Percentiles rank a stretch among this genome's conserved stretches.
These are phyloP conservation scores for Lampropteryx suffumata DNA, from an alignment of 2,888 invertebrate species.

Conservation along the genomic window DNA sequence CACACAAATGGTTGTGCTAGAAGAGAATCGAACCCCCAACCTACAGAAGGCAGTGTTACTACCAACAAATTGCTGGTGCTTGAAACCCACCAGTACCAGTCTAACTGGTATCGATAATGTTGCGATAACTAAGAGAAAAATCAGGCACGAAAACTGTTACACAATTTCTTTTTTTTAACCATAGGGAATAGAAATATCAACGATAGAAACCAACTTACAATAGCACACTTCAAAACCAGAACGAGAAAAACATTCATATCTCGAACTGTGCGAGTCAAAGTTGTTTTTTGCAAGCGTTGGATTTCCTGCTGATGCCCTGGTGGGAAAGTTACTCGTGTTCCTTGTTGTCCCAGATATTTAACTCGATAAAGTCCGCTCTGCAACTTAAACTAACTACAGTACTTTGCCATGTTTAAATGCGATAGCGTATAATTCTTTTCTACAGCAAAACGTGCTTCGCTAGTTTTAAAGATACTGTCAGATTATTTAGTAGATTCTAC, in stretches of 20 bases:
- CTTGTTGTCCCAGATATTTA: slow-evolving; percentile 37
- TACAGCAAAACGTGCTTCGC: background rate
- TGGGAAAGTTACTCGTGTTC: slow-evolving; percentile 28
- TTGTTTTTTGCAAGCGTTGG: slow-evolving; percentile 33
- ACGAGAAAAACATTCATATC: slow-evolving; percentile 34
- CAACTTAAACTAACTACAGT: slow-evolving; percentile 32
- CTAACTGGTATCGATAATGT: too few relatives aligned
- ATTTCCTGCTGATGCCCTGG: slow-evolving; percentile 31
- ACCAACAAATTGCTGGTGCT: too few relatives aligned
- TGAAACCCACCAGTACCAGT: too few relatives aligned
- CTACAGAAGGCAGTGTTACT: too few relatives aligned
- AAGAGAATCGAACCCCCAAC: too few relatives aligned
- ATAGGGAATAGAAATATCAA: too few relatives aligned
- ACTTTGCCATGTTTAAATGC: slow-evolving; percentile 21
- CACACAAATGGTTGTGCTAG: too few relatives aligned
- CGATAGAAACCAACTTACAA: slow-evolving; percentile 18
- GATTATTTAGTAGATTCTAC: background rate
- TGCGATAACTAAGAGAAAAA: too few relatives aligned
- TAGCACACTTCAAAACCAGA: slow-evolving; percentile 24
- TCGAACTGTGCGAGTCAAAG: slow-evolving; percentile 31
- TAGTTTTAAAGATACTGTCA: background rate
- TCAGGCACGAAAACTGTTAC: too few relatives aligned
- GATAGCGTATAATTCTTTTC: slow-evolving; percentile 5
- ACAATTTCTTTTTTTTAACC: too few relatives aligned
- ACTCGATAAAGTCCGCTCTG: slow-evolving; percentile 32